phyloP scores from a whole-genome alignment of 2,797 vertebrate species.

The Betta splendens region DNA sequence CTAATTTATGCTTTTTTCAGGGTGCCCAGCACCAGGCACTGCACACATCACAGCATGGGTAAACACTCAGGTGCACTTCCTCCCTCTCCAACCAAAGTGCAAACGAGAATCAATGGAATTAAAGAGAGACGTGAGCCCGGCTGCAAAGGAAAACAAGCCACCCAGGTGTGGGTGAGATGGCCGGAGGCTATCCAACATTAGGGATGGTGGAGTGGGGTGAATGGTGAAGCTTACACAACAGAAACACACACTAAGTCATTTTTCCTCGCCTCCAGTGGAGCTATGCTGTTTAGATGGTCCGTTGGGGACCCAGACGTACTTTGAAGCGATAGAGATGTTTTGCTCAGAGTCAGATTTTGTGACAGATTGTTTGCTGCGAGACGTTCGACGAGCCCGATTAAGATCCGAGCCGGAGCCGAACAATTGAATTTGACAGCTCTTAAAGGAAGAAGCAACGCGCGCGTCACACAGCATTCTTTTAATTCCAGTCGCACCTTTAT shows the following conservation, averaged over 20 bases:
- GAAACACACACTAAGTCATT: slow-evolving; percentile 46
- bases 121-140: slow-evolving; percentile 55
- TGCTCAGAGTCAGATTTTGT: slow-evolving; percentile 43
- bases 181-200: slow-evolving; percentile 65
- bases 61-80: slow-evolving; percentile 77
- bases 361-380: slow-evolving; percentile 50
- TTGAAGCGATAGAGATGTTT: slow-evolving; percentile 65
- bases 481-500: not conserved
- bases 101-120: slow-evolving; percentile 75
- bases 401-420: slow-evolving; percentile 52
- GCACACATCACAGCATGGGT: slow-evolving; percentile 72
- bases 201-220: slow-evolving; percentile 29
- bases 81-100: slow-evolving; percentile 72
- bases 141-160: slow-evolving; percentile 60
- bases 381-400: slow-evolving; percentile 34
- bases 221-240: slow-evolving; percentile 53
- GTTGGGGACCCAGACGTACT: slow-evolving; percentile 64
- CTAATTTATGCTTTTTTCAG: slow-evolving; percentile 81
- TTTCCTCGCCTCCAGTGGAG: slow-evolving; percentile 49
- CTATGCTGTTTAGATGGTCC: slow-evolving; percentile 36
- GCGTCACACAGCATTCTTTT: slow-evolving; percentile 8
- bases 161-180: slow-evolving; percentile 73
- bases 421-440: slow-evolving; percentile 53
- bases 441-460: slow-evolving; percentile 7
- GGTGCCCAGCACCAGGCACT: slow-evolving; percentile 65